Evolutionary conservation across 2,888 invertebrate genomes (phyloP), one percentile per base, ranked within the genome.

Genomic region (Drosophila kanekoi): DNA sequence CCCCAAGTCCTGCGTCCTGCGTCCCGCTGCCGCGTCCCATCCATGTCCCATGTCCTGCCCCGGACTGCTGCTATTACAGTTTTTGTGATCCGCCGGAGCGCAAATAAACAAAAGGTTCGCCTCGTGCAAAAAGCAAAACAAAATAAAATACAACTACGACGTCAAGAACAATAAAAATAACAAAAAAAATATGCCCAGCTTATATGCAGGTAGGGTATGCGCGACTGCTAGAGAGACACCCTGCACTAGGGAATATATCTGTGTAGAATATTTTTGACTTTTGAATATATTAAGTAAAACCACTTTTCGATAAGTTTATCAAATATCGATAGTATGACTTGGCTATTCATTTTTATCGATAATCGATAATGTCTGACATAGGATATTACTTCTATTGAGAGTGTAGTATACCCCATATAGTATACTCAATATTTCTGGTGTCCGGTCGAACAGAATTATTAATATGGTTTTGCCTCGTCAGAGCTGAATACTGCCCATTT

Each of bases 21-120:
- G 10, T 32, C 38, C 14, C 9, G 37, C 28, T 2, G 6, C 2
- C 8, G 28, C 28, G 28, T 8, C 28, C 8, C 28, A 28, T 28
- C 28, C 35, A 20, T 23, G 14, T 37, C 35, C 59, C 49, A 43
- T n/a, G 48, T 40, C 52, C 69, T 47, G 13, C 48, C 51, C 54
- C 20, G 58, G 48, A 51, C 65, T 69, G 59, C 64, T 64, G 77
- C 77, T 58, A 77, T 82, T 77, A 69, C 64, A 81, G 72, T 83
- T 83, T 86, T 83, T 83, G 74, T 86, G 84, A 84, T 77, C 81
- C 79, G 71, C 51, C 69, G 62, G 63, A 84, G 87, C 84, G 83
- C 81, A 81, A 77, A 84, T 84, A 86, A 83, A 83, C 87, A 87
- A 83, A 83, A 84, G 77, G 74, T 72, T 86, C 60, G 60, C 62